Evolutionary conservation across 2,113 vertebrate genomes (phyloP).

Genomic region (Nerophis ophidion): DNA sequence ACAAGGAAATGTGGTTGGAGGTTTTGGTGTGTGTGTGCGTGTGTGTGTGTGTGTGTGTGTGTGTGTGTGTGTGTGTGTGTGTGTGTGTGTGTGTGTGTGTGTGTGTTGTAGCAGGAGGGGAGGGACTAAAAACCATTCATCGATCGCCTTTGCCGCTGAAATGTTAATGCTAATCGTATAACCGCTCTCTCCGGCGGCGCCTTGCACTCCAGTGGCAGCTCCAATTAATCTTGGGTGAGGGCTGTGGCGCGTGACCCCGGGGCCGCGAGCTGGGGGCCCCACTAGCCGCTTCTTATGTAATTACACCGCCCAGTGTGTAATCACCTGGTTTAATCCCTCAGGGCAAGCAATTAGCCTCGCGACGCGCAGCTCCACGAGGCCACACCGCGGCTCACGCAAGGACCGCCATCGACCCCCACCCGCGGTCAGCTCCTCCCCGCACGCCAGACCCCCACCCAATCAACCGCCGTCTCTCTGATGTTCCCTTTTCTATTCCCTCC

Average conservation of each 20-base stretch:
- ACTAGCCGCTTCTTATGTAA: slow-evolving; percentile 94
- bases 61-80: not conserved
- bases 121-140: slow-evolving; percentile 61
- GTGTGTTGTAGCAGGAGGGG: not conserved
- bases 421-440: slow-evolving; percentile 50
- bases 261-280: slow-evolving; percentile 77
- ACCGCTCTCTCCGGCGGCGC: slow-evolving; percentile 78
- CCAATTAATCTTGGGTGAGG: slow-evolving; percentile 98
- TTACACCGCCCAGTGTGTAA: slow-evolving; percentile 94
- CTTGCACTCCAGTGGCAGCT: slow-evolving; percentile 86
- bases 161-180: slow-evolving; percentile 95
- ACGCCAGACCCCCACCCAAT: not conserved
- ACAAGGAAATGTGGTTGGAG: slow-evolving; percentile 31
- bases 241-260: slow-evolving; percentile 84
- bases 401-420: slow-evolving; percentile 52
- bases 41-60: not conserved
- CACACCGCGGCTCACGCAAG: slow-evolving; percentile 54
- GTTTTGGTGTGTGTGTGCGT: not conserved
- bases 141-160: slow-evolving; percentile 82
- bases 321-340: slow-evolving; percentile 88
- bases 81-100: not conserved
- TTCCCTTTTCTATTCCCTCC: slow-evolving; percentile 52
- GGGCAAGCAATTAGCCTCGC: slow-evolving; percentile 88
- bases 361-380: slow-evolving; percentile 65
- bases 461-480: slow-evolving; percentile 52